Base-by-base conservation (phyloP, 2,888 invertebrate genomes). In the Patella pellucida region DNA sequence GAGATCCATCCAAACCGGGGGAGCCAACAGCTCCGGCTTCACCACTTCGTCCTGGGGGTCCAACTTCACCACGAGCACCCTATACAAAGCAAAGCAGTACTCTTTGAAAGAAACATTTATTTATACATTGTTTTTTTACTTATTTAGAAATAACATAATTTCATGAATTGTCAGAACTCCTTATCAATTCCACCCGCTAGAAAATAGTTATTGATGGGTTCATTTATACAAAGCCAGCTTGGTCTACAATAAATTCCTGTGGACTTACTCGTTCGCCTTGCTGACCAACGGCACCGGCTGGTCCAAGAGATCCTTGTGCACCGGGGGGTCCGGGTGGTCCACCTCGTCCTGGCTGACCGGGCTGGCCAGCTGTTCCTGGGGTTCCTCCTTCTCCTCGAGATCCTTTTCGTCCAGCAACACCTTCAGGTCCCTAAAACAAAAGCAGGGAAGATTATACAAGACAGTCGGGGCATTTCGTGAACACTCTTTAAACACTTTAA, bases 341-440 rank as follows among this genome's bases (percentile, higher is more conserved):
- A 3, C 87, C 82, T 71, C 83, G 86, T 15, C 85, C 85, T 16
- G 85, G 83, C 52, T 77, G 71, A 15, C 87, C 87, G 4, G 85
- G 80, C 3, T 93, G 91, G 0, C 95, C 95, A 4, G 92, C 72
- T 74, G 76, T 51, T 76, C 86, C 76, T 27, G 72, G 7, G 68
- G 76, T 78, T 1, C 86, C 86, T 16, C 74, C 31, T 3, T 69
- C 52, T 52, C 86, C 86, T 54, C 78, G 81, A 31, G 73, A 31
- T 51, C 85, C 85, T 23, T 81, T 79, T 7, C 76, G 72, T 62
- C 88, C 88, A n/a, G 81, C 72, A n/a, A 67, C 70, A n/a, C 89
- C 89, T 75, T 82, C 81, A 12, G 78, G 50, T 23, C 89, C 87
- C 77, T 83, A 52, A 52, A 69, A 72, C 11, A 62, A 31, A 31